Evolutionary conservation across 2,113 vertebrate species (phyloP), one percentile per base, ranked within the genome.

Genomic region (Chamaetylas fuelleborni): DNA sequence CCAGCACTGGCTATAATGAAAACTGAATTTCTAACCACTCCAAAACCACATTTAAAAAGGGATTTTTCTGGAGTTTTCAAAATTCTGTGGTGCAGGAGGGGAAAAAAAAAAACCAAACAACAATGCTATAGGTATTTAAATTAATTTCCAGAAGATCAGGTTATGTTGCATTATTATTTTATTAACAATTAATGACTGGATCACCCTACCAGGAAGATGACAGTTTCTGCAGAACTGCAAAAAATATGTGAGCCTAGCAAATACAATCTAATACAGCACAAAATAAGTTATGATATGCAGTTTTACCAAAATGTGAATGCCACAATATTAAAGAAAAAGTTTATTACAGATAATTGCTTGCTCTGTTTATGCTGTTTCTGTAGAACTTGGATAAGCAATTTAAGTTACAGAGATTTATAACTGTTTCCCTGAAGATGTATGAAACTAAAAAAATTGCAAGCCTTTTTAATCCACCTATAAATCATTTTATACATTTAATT

Each of bases 311-410:
- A 83, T 28, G 23, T 69, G 83, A 97, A 92, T 95, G 88, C 81
- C 80, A 97, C 78, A 88, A 73, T 95, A 98, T 97, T 97, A 97
- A 97, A 96, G 94, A 91, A 97, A 98, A 98, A 95, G 95, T 98
- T 98, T 98, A 98, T 98, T 98, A 97, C 86, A 98, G 95, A 97
- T 98, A 98, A 98, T 98, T 98, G 93, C 93, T 97, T 93, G 80
- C 51, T 97, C 92, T 97, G 87, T 97, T 98, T 97, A 96, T 94
- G 74, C 76, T 94, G 61, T 93, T 97, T 96, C 93, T 96, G 90
- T 96, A 95, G 82, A 95, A 95, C 58, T 90, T 88, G 95, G 94
- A 95, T 97, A 97, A 97, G 96, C 96, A 98, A 97, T 97, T 97
- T 97, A 97, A 93, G 86, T 94, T 98, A 94, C 70, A 96, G 95